These are phyloP conservation scores for Hycleus phaleratus DNA, from an alignment of 1,140 invertebrate genomes.

Conservation along the genomic window DNA sequence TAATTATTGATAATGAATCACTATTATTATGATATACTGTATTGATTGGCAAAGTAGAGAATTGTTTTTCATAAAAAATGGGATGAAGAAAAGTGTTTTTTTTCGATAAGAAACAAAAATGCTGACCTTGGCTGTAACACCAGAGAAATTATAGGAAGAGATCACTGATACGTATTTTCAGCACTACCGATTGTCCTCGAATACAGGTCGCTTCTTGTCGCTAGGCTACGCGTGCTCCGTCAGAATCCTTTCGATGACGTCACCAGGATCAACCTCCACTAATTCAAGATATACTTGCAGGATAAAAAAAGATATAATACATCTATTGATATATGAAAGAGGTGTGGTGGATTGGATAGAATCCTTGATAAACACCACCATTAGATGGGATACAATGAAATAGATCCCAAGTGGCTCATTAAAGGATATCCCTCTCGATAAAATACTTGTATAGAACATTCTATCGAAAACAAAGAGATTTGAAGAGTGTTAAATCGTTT, in stretches of 20 bases:
- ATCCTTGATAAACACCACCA: too few relatives aligned
- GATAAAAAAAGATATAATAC: neutral
- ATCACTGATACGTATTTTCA: slow-evolving; percentile 16
- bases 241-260: slow-evolving; percentile 13
- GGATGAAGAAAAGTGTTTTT: too few relatives aligned
- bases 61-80: too few relatives aligned
- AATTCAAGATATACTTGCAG: neutral
- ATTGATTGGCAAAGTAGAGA: too few relatives aligned
- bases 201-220: slow-evolving; percentile 20
- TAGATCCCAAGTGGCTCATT: too few relatives aligned
- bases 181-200: slow-evolving; percentile 22
- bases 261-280: neutral
- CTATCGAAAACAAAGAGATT: too few relatives aligned
- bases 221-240: slow-evolving; percentile 17
- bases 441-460: too few relatives aligned
- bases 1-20: neutral
- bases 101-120: neutral
- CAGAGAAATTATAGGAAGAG: neutral
- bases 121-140: slow-evolving; percentile 3
- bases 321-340: slow-evolving; percentile 1
- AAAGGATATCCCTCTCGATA: too few relatives aligned
- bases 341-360: slow-evolving; percentile 1
- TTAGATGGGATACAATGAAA: too few relatives aligned
- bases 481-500: too few relatives aligned
- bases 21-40: too few relatives aligned